Evolutionary conservation across 2,113 vertebrate genomes (phyloP), one percentile per base, ranked within the genome.

Genomic region (Mirounga angustirostris): DNA sequence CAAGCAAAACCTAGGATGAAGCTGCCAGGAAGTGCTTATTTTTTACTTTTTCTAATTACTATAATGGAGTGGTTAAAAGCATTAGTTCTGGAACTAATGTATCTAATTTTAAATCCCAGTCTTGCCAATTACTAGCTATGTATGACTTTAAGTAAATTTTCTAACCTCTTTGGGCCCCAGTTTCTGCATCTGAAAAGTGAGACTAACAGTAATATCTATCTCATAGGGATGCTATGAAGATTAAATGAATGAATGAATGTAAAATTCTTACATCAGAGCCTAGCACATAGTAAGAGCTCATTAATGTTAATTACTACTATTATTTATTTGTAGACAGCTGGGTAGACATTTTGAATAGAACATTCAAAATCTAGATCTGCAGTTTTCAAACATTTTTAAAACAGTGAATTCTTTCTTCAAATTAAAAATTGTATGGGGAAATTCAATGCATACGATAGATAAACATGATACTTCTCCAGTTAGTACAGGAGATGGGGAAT

Each of bases 1-100:
- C 73, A 90, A 97, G n/a, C 9, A 46, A 96, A 90, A 86, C 10
- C 1, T n/a, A 69, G 21, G 92, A 26, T 76, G 63, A 81, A 94
- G 7, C n/a, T 5, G 7, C 12, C 6, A 58, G 5, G 21, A 28
- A 52, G 5, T 83, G 28, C 82, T 93, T 86, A 69, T 28, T 94
- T 89, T 69, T 36, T 50, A 88, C 61, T 43, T 12, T 80, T 21
- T 82, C n/a, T 81, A 84, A 36, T 9, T 58, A 46, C 13, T 81
- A 24, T 56, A 97, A 59, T 50, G 9, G 15, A 69, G 4, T 89
- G 36, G 18, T 33, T 71, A 92, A 91, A 18, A 94, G 4, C 15
- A 43, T 92, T 21, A 59, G 43, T 92, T 88, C 65, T 94, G 46
- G 19, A 84, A 40, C 24, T 88, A 78, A 36, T 71, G 11, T 69